Evolutionary conservation across 2,888 invertebrate genomes (phyloP).

Genomic region (Dynastes hyllus): DNA sequence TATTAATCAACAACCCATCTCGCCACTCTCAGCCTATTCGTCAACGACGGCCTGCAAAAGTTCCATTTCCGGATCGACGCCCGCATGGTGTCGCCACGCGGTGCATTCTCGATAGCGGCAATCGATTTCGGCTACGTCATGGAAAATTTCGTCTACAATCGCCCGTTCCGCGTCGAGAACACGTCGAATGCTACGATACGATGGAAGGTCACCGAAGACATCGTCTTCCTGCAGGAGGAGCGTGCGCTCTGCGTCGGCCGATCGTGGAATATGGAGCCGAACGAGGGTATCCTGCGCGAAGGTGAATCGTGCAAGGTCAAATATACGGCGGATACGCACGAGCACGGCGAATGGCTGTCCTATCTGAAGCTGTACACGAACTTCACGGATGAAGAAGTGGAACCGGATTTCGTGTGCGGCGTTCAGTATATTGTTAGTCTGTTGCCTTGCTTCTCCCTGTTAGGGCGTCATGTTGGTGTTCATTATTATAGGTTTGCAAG

Average conservation of each 20-base stretch:
- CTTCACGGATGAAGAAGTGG: conserved; percentile 31
- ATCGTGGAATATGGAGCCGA: conserved; percentile 15
- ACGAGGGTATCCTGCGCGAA: conserved; percentile 36
- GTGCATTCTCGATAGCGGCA: conserved; percentile 58
- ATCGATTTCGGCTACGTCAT: conserved; percentile 61
- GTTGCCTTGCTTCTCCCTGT: too few species aligned
- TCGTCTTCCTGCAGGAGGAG: conserved; percentile 55
- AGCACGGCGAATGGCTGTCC: conserved; percentile 54
- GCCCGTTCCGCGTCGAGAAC: conserved; percentile 61
- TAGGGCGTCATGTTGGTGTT: conserved; percentile 36
- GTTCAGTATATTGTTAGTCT: conserved; percentile 60
- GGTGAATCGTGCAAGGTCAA: conserved; percentile 34
- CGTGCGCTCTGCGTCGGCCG: not conserved
- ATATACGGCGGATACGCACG: conserved; percentile 46
- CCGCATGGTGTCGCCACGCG: conserved; percentile 51
- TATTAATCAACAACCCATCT: too few species aligned
- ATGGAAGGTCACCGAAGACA: conserved; percentile 64
- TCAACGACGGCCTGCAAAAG: conserved; percentile 49
- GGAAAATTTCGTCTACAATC: conserved; percentile 50
- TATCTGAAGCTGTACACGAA: conserved; percentile 54
- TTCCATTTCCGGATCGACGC: conserved; percentile 46
- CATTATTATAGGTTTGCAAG: conserved; percentile 57
- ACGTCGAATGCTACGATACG: conserved; percentile 54
- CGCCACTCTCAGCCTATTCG: conserved; percentile 47
- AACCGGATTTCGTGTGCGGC: conserved; percentile 58